Conservation (phyloP, 2,113 vertebrate genomes). For the sheep (Ovis aries) region DNA sequence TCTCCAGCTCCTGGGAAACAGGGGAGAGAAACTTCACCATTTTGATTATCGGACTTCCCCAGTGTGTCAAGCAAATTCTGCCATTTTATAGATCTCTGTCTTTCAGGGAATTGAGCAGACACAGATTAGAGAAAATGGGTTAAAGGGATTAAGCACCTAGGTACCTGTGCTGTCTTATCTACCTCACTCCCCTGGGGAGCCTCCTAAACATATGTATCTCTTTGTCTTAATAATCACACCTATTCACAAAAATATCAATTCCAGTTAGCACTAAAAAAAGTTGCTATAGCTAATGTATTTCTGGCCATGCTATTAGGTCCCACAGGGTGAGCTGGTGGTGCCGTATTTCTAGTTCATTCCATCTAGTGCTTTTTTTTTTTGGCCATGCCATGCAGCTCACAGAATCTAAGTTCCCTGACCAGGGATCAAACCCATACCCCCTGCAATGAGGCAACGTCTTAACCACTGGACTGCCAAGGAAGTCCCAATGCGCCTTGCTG, state of each 20-base stretch:
- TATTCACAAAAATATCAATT: neutral
- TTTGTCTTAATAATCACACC: conserved; percentile 38
- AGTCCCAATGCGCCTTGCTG: neutral
- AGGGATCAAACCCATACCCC: neutral
- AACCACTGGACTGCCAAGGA: neutral
- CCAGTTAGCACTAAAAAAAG: neutral
- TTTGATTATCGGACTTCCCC: neutral
- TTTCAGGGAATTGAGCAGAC: neutral
- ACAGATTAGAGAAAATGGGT: conserved; percentile 5
- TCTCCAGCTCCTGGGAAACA: neutral
- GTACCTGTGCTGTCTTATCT: neutral
- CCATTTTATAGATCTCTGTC: conserved; percentile 26
- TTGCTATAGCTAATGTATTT: neutral
- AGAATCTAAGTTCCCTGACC: neutral
- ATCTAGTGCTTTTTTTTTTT: neutral
- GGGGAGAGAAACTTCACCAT: neutral
- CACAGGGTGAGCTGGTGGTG: neutral
- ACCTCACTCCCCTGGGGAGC: neutral
- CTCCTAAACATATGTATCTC: neutral
- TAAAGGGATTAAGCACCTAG: conserved; percentile 12
- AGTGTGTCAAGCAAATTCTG: neutral
- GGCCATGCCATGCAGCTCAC: neutral
- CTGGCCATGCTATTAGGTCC: neutral
- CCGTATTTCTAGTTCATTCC: neutral
- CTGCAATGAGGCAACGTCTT: neutral